Base-by-base conservation (phyloP, 2,797 vertebrate genomes). In the Antennarius maculatus region DNA sequence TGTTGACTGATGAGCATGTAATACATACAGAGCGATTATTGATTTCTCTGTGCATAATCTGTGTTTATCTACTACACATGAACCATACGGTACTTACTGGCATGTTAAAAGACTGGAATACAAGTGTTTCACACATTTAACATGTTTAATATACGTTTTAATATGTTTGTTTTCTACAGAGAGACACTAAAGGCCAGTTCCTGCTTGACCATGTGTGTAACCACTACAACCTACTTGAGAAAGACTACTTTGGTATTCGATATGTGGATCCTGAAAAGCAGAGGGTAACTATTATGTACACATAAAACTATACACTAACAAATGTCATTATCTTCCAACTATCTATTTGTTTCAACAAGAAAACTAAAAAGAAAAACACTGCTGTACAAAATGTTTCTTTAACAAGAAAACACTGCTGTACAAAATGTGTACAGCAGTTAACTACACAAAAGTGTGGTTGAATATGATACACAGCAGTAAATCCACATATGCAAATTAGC, bases 211-310 rank as follows among this genome's bases (percentile, higher is more conserved):
- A 97, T 84, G 95, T 99, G 83, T 98, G 96, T 88, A 98, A 98
- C 91, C 96, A 98, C 89, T 98, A 97, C 92, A 98, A 96, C 86
- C 92, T 99, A 61, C 89, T 99, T 77, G 97, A 99, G 90, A 98
- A 95, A 84, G 97, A 99, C 89, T 99, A 99, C 86, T 99, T 99
- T 79, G 97, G 97, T 57, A 96, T 99, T 90, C 95, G 97, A 89
- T 99, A 97, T 55, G 97, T 99, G 90, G 97, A 99, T 69, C 95
- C 95, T 9, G 97, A 98, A 82, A 99, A 97, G 84, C 97, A 99
- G 84, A 94, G 97, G 95, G 97, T 99, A 89, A 85, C 14, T 2
- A 46, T 39, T 11, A 39, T 11, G 23, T 23, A 23, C 2, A 23
- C 23, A 23, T 23, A 23, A 23, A 34, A 34, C 31, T 34, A 8